Evolutionary conservation across 2,888 invertebrate genomes (phyloP).

Genomic region (Cylloceria caligata): DNA sequence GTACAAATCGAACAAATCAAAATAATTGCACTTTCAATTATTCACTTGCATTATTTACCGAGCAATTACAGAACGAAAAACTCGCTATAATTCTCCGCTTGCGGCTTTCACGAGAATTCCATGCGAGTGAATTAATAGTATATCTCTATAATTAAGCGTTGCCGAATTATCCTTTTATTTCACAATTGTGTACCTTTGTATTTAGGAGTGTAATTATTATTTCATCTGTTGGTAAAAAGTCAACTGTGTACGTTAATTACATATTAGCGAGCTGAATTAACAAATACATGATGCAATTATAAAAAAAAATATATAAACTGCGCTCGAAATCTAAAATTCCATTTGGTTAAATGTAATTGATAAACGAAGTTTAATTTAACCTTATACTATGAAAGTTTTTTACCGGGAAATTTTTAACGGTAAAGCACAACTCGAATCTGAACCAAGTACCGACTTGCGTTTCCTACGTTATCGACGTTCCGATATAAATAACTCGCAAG

Average conservation of each 20-base stretch:
- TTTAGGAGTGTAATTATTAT: not conserved
- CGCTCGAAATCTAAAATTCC: too few relatives aligned
- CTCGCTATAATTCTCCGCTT: not conserved
- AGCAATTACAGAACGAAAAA: constrained; percentile 21
- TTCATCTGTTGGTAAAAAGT: not conserved
- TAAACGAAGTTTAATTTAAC: too few relatives aligned
- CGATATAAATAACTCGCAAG: too few relatives aligned
- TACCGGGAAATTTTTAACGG: too few relatives aligned
- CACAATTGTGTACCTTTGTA: not conserved
- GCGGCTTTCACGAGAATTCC: not conserved
- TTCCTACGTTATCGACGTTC: too few relatives aligned
- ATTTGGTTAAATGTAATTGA: too few relatives aligned
- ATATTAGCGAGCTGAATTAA: not conserved
- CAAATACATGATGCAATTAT: too few relatives aligned
- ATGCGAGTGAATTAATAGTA: not conserved
- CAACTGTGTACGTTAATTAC: not conserved
- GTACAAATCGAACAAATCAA: constrained; percentile 26
- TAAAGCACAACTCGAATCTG: too few relatives aligned
- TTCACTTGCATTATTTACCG: constrained; percentile 12
- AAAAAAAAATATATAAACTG: too few relatives aligned
- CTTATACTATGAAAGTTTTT: too few relatives aligned
- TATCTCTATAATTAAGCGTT: constrained; percentile 8
- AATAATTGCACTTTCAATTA: constrained; percentile 39
- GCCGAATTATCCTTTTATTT: not conserved
- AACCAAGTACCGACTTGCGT: too few relatives aligned